These are phyloP conservation scores for Macrophya annulata DNA, from an alignment of 2,888 invertebrate species.

Conservation along the genomic window DNA sequence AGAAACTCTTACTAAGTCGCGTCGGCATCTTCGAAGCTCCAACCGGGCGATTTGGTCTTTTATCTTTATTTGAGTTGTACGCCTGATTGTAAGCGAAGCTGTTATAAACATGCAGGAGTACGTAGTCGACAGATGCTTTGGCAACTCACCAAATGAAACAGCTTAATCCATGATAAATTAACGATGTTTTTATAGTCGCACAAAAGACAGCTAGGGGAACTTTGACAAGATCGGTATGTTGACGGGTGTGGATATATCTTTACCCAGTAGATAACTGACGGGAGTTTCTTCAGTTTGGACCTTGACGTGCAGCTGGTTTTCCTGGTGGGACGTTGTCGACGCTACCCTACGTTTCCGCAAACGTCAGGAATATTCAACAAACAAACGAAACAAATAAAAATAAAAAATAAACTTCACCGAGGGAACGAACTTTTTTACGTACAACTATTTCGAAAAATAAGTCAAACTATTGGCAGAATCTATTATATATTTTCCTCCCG, in stretches of 20 bases:
- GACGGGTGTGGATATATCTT: conserved; percentile 24
- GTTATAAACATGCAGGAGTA: conserved; percentile 49
- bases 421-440: background rate
- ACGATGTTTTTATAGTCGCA: conserved; percentile 51
- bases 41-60: conserved; percentile 23
- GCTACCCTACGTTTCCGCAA: background rate
- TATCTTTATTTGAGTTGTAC: conserved; percentile 44
- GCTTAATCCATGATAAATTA: conserved; percentile 55
- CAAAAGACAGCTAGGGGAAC: conserved; percentile 41
- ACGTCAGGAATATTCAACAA: background rate
- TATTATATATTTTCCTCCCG: background rate
- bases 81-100: conserved; percentile 49
- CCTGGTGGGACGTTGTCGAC: conserved; percentile 19
- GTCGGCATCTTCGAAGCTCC: conserved; percentile 33
- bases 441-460: background rate
- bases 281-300: conserved; percentile 11
- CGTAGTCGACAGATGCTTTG: conserved; percentile 55
- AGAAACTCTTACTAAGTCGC: background rate
- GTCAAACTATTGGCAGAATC: background rate
- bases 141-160: conserved; percentile 57
- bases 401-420: background rate
- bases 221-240: conserved; percentile 48
- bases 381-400: background rate
- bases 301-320: conserved; percentile 28
- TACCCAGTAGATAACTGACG: background rate